A percentile compares a stretch with the other conserved stretches of the same genome.
These are phyloP conservation scores for Drosophila sordidula DNA, from an alignment of 2,888 invertebrate genomes.

Conservation along the genomic window DNA sequence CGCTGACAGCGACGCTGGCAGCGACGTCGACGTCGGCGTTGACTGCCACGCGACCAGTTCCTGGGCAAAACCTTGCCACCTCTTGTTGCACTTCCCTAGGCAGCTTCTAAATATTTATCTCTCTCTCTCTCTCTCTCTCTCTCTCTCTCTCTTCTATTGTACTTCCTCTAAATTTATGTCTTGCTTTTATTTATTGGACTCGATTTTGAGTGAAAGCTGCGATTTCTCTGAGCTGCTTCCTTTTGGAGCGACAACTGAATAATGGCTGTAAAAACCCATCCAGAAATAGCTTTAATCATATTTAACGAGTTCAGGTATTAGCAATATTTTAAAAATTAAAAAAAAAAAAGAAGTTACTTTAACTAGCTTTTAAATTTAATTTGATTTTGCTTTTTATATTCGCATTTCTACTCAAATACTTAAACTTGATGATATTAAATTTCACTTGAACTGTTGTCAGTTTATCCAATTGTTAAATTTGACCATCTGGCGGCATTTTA, in stretches of 20 bases:
- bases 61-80: constrained; percentile 9
- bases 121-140: no score
- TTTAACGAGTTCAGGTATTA: not conserved
- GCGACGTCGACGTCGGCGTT: not conserved
- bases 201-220: constrained; percentile 41
- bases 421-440: no score
- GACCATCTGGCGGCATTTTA: no score
- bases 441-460: no score
- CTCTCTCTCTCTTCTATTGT: no score
- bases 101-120: not conserved
- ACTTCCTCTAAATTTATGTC: not conserved
- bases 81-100: constrained; percentile 1
- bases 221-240: constrained; percentile 36
- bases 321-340: not conserved
- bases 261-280: not conserved
- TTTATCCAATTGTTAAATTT: no score
- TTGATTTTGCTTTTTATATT: no score
- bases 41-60: constrained; percentile 56
- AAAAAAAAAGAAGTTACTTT: not conserved
- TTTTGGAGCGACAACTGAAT: constrained; percentile 1
- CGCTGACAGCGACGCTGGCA: constrained; percentile 25
- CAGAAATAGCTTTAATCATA: not conserved
- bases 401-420: no score
- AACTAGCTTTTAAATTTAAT: not conserved
- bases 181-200: constrained; percentile 4